These are phyloP conservation scores for Sminthopsis crassicaudata DNA, from an alignment of 2,113 vertebrate genomes.

Conservation along the genomic window DNA sequence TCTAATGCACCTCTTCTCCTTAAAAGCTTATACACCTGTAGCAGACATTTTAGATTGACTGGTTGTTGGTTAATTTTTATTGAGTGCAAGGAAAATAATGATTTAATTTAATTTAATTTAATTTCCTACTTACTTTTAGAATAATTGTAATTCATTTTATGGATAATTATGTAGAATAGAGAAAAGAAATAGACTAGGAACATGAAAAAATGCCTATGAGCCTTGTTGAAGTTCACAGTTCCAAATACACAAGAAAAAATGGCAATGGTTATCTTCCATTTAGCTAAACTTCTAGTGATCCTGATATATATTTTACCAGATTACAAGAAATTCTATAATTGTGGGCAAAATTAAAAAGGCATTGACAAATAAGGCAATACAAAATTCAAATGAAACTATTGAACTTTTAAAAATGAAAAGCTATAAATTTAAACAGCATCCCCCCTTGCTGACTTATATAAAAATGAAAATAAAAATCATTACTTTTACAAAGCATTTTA, in stretches of 20 bases:
- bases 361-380: neutral
- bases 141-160: neutral
- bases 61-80: neutral
- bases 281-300: neutral
- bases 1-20: neutral
- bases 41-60: neutral
- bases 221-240: neutral
- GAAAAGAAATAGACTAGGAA: neutral
- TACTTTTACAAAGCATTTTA: neutral
- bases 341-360: neutral
- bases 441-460: neutral
- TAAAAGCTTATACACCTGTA: neutral
- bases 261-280: neutral
- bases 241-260: neutral
- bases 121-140: neutral
- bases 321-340: neutral
- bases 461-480: neutral
- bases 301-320: neutral
- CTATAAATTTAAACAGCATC: neutral
- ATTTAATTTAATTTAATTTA: no score
- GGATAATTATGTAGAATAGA: neutral
- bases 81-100: neutral
- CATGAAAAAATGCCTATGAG: neutral
- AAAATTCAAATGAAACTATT: neutral
- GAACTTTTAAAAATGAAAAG: neutral